A percentile compares a stretch with the other conserved stretches of the same genome.
Evolutionary conservation across 2,888 invertebrate genomes (phyloP).

Genomic region (Agonopterix subpropinquella): DNA sequence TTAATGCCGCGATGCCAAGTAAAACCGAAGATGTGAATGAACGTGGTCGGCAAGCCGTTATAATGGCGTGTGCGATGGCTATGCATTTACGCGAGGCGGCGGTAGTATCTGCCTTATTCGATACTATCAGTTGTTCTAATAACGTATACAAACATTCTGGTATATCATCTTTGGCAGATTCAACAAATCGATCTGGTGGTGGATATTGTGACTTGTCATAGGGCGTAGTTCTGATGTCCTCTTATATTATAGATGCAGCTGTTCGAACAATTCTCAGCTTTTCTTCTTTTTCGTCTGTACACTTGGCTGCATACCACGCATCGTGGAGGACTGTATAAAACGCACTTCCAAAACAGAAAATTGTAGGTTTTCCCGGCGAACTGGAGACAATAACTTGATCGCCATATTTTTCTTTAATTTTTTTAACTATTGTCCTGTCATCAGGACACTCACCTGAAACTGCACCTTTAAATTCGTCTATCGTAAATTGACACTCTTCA

Average conservation of each 20-base stretch:
- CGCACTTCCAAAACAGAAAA: neutral
- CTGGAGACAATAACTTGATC: neutral
- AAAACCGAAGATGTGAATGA: constrained; percentile 29
- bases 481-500: constrained; percentile 18
- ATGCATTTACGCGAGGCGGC: constrained; percentile 8
- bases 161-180: too few species aligned
- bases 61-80: constrained; percentile 15
- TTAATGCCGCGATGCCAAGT: constrained; percentile 21
- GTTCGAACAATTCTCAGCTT: too few species aligned
- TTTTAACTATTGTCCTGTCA: neutral
- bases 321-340: neutral
- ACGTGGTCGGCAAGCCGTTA: constrained; percentile 23
- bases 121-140: neutral
- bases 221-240: too few species aligned
- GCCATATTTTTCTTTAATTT: neutral
- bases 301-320: constrained; percentile 25
- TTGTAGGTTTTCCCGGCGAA: neutral
- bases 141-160: too few species aligned
- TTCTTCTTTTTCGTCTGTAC: constrained; percentile 19
- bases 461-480: neutral
- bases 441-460: neutral
- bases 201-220: too few species aligned
- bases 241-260: too few species aligned
- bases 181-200: too few species aligned
- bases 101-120: constrained; percentile 11